Base-by-base conservation (phyloP, 1,140 invertebrate genomes). In the Carposina sasakii region DNA sequence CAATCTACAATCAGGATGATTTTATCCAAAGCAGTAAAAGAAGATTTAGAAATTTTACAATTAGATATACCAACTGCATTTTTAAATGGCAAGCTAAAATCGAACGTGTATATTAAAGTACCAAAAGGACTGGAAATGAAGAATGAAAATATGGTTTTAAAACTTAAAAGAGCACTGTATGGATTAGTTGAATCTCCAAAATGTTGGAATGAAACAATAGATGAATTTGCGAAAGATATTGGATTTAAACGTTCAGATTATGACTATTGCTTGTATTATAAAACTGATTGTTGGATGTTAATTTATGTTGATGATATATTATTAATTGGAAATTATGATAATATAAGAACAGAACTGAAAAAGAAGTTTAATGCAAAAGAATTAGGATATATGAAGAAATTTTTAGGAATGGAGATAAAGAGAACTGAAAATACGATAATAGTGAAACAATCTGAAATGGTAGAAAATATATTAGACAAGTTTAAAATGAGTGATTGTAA, bases 401-500 rank as follows among this genome's bases (percentile, higher is more conserved):
- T 36, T 48, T 31, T 60, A 16, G 53, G 53, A 33, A 48, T 56
- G 37, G 48, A 58, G 45, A 47, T 57, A 16, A 50, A 13, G 50
- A 49, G 31, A 41, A 43, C 48, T n/a, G 19, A 51, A 19, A 22
- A 46, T 21, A 46, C 8, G 23, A 16, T 51, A 40, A 43, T 41
- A 41, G 40, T 57, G 6, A 42, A 15, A 44, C 54, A 57, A 31
- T 33, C 12, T 21, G 23, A 30, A 31, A 22, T 49, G 23, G 48
- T 61, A 36, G 21, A 54, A 16, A 54, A 54, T 16, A 51, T 61
- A 20, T 41, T 67, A 47, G 13, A 51, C 17, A 62, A 52, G 37
- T 65, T 58, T 51, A 48, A 49, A 33, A 68, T 68, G 60, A 3
- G 21, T 48, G 42, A 63, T 20, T 61, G 45, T 19, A 60, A 57